phyloP scores from a whole-genome alignment of 2,113 vertebrate species.

The Gavia stellata region DNA sequence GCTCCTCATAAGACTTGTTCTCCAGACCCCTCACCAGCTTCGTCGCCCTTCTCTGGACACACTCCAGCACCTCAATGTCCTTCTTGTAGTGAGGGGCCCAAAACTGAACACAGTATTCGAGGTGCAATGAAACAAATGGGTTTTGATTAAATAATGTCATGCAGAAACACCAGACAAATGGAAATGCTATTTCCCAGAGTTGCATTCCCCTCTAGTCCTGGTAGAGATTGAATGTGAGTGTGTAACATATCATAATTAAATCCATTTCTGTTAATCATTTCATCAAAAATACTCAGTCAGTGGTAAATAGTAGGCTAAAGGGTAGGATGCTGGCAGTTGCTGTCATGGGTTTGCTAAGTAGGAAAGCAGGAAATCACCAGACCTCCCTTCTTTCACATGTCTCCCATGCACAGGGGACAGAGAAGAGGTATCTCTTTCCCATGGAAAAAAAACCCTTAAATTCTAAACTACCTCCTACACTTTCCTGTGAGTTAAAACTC shows the following conservation, averaged over 20 bases:
- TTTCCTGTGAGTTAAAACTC: conserved; percentile 41
- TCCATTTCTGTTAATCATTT: neutral
- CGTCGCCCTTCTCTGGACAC: too few relatives aligned
- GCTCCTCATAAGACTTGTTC: too few relatives aligned
- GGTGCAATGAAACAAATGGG: neutral
- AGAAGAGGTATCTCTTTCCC: conserved; percentile 43
- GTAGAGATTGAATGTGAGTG: neutral
- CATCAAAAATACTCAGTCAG: neutral
- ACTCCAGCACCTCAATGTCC: too few relatives aligned
- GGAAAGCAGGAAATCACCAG: conserved; percentile 6
- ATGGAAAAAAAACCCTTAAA: neutral
- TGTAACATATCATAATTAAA: neutral
- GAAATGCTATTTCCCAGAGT: neutral
- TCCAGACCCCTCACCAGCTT: too few relatives aligned
- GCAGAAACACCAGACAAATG: neutral
- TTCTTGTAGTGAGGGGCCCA: too few relatives aligned
- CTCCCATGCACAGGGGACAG: conserved; percentile 9
- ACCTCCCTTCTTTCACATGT: neutral
- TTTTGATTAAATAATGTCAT: neutral
- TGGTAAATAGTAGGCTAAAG: neutral
- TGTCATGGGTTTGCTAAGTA: neutral
- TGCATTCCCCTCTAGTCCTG: neutral
- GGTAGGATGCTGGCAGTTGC: neutral
- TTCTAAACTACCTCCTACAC: conserved; percentile 45
- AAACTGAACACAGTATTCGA: too few relatives aligned